Conservation (phyloP, 2,888 invertebrate species). For the Drosophila heteroneura region DNA sequence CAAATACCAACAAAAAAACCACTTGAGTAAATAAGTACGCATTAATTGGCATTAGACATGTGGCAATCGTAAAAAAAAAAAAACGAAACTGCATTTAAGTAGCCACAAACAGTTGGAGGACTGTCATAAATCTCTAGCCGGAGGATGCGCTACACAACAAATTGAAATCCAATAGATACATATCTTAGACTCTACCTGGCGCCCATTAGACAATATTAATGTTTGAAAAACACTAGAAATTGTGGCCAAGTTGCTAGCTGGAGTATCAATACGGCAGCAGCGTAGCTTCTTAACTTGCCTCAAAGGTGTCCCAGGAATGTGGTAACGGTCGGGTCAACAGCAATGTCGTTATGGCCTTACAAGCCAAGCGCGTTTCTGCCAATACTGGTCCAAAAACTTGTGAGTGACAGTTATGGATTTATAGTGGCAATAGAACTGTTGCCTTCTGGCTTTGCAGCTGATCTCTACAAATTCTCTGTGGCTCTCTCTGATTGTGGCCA, state of each 20-base stretch:
- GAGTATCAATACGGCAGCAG: background rate
- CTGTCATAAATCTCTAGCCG: constrained; percentile 32
- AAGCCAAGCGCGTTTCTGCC: constrained; percentile 58
- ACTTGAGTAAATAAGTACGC: constrained; percentile 48
- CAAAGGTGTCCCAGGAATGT: constrained; percentile 70
- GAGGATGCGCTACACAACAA: constrained; percentile 31
- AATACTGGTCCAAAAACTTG: constrained; percentile 74
- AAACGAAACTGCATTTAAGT: constrained; percentile 36
- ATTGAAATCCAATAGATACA: constrained; percentile 31
- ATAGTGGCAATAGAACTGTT: constrained; percentile 69
- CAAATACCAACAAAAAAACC: constrained; percentile 4
- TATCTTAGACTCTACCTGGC: constrained; percentile 9
- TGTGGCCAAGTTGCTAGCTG: constrained; percentile 35
- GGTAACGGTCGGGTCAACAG: constrained; percentile 65
- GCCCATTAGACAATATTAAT: constrained; percentile 60
- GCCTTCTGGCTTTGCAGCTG: constrained; percentile 10
- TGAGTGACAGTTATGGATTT: constrained; percentile 80
- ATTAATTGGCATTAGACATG: constrained; percentile 61
- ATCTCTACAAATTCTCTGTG: constrained; percentile 7
- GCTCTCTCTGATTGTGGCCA: constrained; percentile 32
- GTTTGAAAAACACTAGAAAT: constrained; percentile 57
- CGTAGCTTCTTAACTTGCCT: constrained; percentile 41
- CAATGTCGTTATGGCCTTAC: constrained; percentile 74
- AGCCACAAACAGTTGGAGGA: constrained; percentile 5
- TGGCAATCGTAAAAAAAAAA: constrained; percentile 54